These are phyloP conservation scores for Falcaria lacertinaria DNA, from an alignment of 2,888 invertebrate genomes.

Conservation along the genomic window DNA sequence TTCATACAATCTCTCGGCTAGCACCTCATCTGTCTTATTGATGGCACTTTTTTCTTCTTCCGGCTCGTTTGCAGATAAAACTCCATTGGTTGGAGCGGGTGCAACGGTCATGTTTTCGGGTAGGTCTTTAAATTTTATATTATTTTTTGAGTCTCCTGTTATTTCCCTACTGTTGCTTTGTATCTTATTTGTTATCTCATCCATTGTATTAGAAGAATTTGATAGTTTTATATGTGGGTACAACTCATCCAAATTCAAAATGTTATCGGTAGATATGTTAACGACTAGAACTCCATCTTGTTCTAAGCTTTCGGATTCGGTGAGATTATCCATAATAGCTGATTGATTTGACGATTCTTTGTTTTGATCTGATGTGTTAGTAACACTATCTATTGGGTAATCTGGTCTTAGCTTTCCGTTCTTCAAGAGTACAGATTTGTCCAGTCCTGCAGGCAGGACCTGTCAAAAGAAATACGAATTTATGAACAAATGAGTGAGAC, in stretches of 20 bases:
- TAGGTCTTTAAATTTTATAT: conserved; percentile 63
- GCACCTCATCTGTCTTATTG: conserved; percentile 44
- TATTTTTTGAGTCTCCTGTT: conserved; percentile 69
- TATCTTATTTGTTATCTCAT: conserved; percentile 74
- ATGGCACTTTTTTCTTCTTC: conserved; percentile 49
- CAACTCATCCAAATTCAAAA: conserved; percentile 67
- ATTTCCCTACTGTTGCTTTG: conserved; percentile 78
- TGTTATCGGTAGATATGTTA: conserved; percentile 67
- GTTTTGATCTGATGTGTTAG: conserved; percentile 37
- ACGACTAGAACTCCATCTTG: conserved; percentile 74
- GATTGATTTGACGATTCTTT: conserved; percentile 50
- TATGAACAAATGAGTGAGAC: too few species aligned
- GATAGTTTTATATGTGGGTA: conserved; percentile 61
- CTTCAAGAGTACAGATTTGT: conserved; percentile 63
- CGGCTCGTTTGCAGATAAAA: conserved; percentile 56
- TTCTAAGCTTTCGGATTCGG: conserved; percentile 71
- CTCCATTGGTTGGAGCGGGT: conserved; percentile 71
- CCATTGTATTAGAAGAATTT: conserved; percentile 61
- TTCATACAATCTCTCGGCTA: conserved; percentile 37
- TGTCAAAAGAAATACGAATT: conserved; percentile 21
- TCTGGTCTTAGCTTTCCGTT: conserved; percentile 64
- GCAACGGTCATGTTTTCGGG: conserved; percentile 69
- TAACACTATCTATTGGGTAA: conserved; percentile 47
- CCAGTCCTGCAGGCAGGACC: conserved; percentile 63
- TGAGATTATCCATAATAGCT: conserved; percentile 55